Base-by-base conservation (phyloP, 1,140 invertebrate genomes). In the Theocolax elegans region DNA sequence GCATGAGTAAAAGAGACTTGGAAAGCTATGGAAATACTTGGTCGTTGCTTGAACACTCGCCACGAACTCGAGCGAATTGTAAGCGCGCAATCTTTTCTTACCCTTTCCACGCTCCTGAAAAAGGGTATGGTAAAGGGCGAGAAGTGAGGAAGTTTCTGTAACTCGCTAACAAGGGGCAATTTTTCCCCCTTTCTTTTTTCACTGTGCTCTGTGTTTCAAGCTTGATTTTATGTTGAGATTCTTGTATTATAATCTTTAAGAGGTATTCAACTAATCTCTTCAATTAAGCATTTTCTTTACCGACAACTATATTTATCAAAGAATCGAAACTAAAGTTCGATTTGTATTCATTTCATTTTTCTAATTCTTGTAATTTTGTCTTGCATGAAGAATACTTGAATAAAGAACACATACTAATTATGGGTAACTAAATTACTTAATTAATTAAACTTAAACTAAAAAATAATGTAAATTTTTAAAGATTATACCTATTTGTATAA, bases 161-260 rank as follows among this genome's bases (percentile, higher is more conserved):
- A 44, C 51, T 66, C 51, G 51, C 64, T 66, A 66, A 66, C 51
- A 56, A 66, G 64, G 51, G 25, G 51, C 25, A 54, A 66, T 66
- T 66, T 51, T 3, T 51, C 10, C 23, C 21, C n/a, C 23, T 38
- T 17, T 48, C 44, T 25, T 31, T 46, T 17, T 3, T 15, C 40
- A 10, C 40, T 15, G 7, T n/a, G 7, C 17, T 23, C 17, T 6
- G 46, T 3, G 21, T 46, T 60, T 60, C 40, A 27, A 23, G 40
- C 40, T 44, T 71, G 67, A 72, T 74, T 73, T 70, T 64, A 35
- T 42, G 40, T 46, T 17, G 59, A 35, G 44, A 59, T 60, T 17
- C 23, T 27, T 60, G 71, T n/a, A n/a, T 10, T 46, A 40, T 58
- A 38, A 42, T 44, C 13, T 23, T 19, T 17, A 15, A 3, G 12